Evolutionary conservation across 2,888 invertebrate genomes (phyloP).

Genomic region (Tenthredo scrophulariae): DNA sequence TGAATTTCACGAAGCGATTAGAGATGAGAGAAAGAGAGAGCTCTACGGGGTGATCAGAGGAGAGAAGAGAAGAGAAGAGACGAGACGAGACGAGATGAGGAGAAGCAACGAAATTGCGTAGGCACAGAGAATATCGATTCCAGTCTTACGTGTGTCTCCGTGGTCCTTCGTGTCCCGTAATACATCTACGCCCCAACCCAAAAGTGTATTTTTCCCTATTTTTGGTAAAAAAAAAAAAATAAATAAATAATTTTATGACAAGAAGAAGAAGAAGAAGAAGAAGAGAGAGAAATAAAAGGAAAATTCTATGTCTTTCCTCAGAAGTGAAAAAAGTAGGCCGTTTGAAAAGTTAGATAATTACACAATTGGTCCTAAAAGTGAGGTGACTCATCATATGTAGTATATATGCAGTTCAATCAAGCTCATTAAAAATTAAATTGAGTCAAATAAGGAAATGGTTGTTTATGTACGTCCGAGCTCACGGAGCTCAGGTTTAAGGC

Average conservation of each 20-base stretch:
- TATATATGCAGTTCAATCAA: background rate
- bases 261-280: too few species aligned
- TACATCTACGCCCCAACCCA: background rate
- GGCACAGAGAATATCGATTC: conserved; percentile 41
- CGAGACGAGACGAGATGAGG: background rate
- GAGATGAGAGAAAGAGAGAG: conserved; percentile 49
- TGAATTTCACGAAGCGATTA: conserved; percentile 37
- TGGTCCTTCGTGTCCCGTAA: background rate
- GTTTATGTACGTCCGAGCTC: background rate
- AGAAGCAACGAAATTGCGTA: conserved; percentile 51
- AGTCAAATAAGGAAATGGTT: conserved; percentile 23
- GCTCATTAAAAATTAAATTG: background rate
- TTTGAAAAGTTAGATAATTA: background rate
- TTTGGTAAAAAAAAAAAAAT: too few species aligned
- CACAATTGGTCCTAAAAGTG: background rate
- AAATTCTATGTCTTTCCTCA: background rate
- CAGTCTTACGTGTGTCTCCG: conserved; percentile 37
- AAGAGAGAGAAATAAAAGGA: too few species aligned
- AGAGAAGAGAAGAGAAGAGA: conserved; percentile 2
- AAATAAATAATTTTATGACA: too few species aligned
- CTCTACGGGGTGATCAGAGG: conserved; percentile 19
- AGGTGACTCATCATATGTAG: conserved; percentile 1
- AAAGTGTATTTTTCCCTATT: background rate
- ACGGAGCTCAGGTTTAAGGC: background rate
- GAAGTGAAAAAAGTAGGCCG: background rate